Base-by-base conservation (phyloP, 1,140 invertebrate species). In the Luehdorfia chinensis region DNA sequence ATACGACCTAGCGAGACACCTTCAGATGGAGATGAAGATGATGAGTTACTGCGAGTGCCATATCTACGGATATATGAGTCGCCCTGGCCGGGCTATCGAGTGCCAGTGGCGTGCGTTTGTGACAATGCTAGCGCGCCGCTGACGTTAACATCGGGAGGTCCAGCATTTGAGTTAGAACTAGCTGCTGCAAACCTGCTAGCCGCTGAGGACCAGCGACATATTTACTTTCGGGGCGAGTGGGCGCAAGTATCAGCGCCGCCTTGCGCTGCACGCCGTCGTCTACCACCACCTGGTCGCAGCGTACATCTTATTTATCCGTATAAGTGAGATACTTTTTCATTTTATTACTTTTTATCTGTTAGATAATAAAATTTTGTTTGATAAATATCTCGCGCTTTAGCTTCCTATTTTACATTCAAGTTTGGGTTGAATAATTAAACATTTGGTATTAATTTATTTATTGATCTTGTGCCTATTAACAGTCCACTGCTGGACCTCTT, bases 201-300 rank as follows among this genome's bases (percentile, higher is more conserved):
- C 4, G 88, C 89, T 19, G 92, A 94, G 62, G 93, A 94, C 62
- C 93, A 91, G 37, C 89, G 91, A 9, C 88, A 91, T 39, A 83
- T 93, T 13, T 90, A 90, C 67, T 94, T 94, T 69, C 89, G 90
- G 59, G 92, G 91, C 2, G 88, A 87, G 9, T 93, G 92, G 75
- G 89, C 48, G 7, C 55, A 60, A 4, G 47, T 31, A 89, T 90
- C 66, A 87, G 53, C 61, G 1, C 47, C 70, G 8, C 34, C 56
- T 23, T 79, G 79, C 39, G 69, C 74, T 6, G 28, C 50, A 3
- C 48, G 64, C 4, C 70, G 76, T n/a, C 69, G 92, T 43, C 75
- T 93, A 3, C 75, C 90, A 2, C 91, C 91, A 0, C 85, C 87
- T 64, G 91, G 92, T 31, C 90, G 90, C 1, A 90, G 90, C 50